A percentile compares a stretch with the other conserved stretches of the same genome.
Conservation (phyloP, 2,888 invertebrate species). For the Stenichneumon culpator region DNA sequence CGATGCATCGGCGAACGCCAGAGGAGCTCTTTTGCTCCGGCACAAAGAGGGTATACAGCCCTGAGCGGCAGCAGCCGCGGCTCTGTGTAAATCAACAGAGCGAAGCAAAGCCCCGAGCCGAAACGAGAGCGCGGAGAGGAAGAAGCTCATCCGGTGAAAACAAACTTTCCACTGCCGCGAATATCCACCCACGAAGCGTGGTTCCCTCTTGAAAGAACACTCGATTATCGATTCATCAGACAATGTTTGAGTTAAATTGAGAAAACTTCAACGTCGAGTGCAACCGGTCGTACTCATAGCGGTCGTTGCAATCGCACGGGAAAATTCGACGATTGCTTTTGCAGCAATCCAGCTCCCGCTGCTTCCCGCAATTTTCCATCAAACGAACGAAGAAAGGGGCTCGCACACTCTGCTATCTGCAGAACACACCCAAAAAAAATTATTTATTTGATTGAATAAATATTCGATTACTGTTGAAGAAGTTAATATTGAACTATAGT, state of each 20-base stretch:
- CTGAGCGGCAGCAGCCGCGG: background rate
- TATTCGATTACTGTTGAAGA: too few relatives aligned
- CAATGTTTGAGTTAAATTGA: slow-evolving; percentile 2
- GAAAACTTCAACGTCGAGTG: slow-evolving; percentile 6
- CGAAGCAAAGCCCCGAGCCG: slow-evolving; percentile 30
- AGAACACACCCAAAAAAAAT: too few relatives aligned
- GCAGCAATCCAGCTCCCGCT: background rate
- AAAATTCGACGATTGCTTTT: slow-evolving; percentile 27
- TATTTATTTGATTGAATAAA: too few relatives aligned
- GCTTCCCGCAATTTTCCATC: background rate
- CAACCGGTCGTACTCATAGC: background rate
- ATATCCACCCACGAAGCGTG: slow-evolving; percentile 9
- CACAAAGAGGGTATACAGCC: slow-evolving; percentile 36
- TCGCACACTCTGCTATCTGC: too few relatives aligned
- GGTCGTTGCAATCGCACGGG: background rate
- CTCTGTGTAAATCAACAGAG: slow-evolving; percentile 32
- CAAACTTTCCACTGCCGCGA: slow-evolving; percentile 36
- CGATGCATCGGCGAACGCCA: slow-evolving; percentile 39
- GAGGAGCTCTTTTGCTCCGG: slow-evolving; percentile 24
- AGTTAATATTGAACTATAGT: too few relatives aligned
- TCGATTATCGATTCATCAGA: slow-evolving; percentile 50
- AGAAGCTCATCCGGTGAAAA: slow-evolving; percentile 44
- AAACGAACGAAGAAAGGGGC: background rate
- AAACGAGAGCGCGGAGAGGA: slow-evolving; percentile 12
- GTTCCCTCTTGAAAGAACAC: slow-evolving; percentile 35